Percentiles rank a stretch among this genome's conserved stretches.
These are phyloP conservation scores for Subacronicta megacephala DNA, from an alignment of 2,888 invertebrate genomes.

Conservation along the genomic window DNA sequence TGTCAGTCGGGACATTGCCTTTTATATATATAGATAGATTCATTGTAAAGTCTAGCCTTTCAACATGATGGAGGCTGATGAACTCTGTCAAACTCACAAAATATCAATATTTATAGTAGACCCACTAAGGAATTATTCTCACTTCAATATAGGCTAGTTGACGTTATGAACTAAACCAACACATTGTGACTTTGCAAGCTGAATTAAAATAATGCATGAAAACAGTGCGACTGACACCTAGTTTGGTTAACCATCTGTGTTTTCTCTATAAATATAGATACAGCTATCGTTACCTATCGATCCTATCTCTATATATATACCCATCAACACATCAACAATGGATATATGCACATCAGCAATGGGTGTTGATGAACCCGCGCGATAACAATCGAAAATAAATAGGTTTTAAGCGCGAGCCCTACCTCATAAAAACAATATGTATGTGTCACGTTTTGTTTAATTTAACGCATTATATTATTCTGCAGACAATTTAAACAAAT, in stretches of 20 bases:
- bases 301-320: slow-evolving; percentile 7
- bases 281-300: too few species aligned
- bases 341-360: slow-evolving; percentile 32
- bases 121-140: neutral
- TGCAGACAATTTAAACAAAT: too few species aligned
- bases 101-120: neutral
- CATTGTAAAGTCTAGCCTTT: neutral
- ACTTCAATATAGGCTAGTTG: neutral
- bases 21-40: too few species aligned
- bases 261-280: too few species aligned
- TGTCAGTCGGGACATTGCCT: too few species aligned
- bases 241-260: too few species aligned
- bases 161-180: too few species aligned
- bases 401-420: slow-evolving; percentile 5
- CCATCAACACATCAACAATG: slow-evolving; percentile 21
- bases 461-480: too few species aligned
- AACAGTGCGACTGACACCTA: too few species aligned
- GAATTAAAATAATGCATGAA: too few species aligned
- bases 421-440: slow-evolving; percentile 18
- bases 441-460: neutral
- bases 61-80: slow-evolving; percentile 17
- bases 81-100: neutral
- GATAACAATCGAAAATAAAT: slow-evolving; percentile 24
- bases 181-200: too few species aligned
- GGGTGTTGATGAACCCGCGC: slow-evolving; percentile 35